phyloP scores from a whole-genome alignment of 2,797 vertebrate genomes.

The Emydoidea blandingii region DNA sequence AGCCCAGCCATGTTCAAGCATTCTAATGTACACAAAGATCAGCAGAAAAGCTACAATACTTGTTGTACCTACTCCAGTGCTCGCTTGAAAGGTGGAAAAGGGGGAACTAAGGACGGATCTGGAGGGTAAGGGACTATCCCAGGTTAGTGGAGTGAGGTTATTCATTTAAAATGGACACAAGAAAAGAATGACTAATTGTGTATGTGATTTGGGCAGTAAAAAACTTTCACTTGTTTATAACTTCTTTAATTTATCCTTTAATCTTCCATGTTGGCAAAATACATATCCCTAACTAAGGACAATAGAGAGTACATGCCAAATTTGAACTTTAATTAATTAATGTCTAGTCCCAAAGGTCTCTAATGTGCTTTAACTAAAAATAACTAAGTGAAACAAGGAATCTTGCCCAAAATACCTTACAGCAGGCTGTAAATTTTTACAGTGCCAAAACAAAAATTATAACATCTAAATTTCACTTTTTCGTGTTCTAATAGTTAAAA shows the following conservation, averaged over 20 bases:
- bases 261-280: not conserved
- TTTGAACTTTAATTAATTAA: not conserved
- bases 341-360: not conserved
- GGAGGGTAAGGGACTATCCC: not conserved
- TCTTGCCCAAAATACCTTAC: not conserved
- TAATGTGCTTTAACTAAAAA: not conserved
- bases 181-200: not conserved
- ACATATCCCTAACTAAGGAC: not conserved
- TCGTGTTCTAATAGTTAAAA: not conserved
- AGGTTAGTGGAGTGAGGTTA: accelerated
- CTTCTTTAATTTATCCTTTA: not conserved
- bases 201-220: not conserved
- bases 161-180: not conserved
- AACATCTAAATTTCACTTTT: not conserved
- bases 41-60: not conserved
- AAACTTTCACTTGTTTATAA: not conserved
- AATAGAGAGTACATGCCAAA: not conserved
- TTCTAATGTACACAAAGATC: not conserved
- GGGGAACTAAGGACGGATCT: not conserved
- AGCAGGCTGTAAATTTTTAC: not conserved
- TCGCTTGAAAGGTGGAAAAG: not conserved
- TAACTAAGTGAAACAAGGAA: not conserved
- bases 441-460: slow-evolving; percentile 4
- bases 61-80: not conserved
- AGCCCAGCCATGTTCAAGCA: not conserved